A percentile compares a stretch with the other conserved stretches of the same genome.
phyloP scores from a whole-genome alignment of 2,797 vertebrate genomes.

The Onychomys leucogaster region DNA sequence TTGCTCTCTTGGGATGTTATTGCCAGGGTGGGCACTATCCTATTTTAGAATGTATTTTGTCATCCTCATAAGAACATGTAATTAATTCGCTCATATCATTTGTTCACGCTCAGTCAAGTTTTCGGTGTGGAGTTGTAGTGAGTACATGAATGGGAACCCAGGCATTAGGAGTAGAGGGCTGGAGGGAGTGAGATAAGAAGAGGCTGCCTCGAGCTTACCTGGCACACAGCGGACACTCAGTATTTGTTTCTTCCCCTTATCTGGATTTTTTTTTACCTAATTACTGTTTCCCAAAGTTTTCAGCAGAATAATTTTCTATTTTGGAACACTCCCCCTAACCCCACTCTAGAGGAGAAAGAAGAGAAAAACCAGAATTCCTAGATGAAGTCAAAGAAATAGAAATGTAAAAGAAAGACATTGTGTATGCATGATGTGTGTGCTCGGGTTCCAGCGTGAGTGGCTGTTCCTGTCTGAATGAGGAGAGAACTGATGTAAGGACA shows the following conservation, averaged over 20 bases:
- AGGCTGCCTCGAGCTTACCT: not conserved
- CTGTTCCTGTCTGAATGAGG: not conserved
- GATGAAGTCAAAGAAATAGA: not conserved
- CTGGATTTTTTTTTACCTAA: not conserved
- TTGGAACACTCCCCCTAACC: not conserved
- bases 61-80: not conserved
- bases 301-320: not conserved
- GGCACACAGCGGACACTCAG: not conserved
- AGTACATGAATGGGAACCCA: not conserved
- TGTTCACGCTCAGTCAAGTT: constrained; percentile 38
- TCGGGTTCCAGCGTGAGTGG: not conserved
- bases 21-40: constrained; percentile 3
- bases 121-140: not conserved
- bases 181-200: not conserved
- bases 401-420: not conserved
- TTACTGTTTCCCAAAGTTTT: not conserved
- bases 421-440: fast-evolving
- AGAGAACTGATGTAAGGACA: not conserved
- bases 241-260: not conserved
- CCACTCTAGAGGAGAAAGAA: not conserved
- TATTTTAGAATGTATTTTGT: constrained; percentile 45
- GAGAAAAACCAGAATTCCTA: not conserved
- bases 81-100: constrained; percentile 55
- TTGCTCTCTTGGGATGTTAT: constrained; percentile 28
- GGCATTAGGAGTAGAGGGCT: not conserved